Conservation (phyloP, 2,888 invertebrate genomes). For the Netelia virgata region DNA sequence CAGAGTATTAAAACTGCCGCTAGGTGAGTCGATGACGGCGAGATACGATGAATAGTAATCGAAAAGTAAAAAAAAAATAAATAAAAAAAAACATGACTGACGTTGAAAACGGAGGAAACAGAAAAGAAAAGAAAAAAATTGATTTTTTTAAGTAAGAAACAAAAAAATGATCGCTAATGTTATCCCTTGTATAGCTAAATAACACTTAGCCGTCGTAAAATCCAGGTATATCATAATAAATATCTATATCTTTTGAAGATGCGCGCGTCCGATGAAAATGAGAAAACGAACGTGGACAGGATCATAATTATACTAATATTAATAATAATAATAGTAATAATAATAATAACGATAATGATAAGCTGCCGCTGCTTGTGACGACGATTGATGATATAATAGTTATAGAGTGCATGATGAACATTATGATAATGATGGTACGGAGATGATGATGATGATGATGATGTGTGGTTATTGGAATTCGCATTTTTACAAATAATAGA, state of each 20-base stretch:
- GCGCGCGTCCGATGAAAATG: conserved; percentile 25
- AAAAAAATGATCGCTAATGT: conserved; percentile 75
- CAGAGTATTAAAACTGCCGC: conserved; percentile 13
- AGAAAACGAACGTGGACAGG: conserved; percentile 52
- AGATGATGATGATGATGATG: conserved; percentile 49
- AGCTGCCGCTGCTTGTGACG: conserved; percentile 52
- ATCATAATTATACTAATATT: conserved; percentile 58
- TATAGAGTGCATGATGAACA: conserved; percentile 45
- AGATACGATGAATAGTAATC: not conserved
- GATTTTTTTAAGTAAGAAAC: conserved; percentile 64
- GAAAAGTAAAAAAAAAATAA: too few relatives aligned
- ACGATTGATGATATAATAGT: conserved; percentile 57
- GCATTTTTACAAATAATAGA: conserved; percentile 77
- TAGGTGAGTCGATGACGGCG: conserved; percentile 18
- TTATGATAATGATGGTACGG: conserved; percentile 46
- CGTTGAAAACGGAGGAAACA: conserved; percentile 17
- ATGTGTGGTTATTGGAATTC: conserved; percentile 71
- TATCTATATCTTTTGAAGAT: conserved; percentile 55
- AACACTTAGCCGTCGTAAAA: conserved; percentile 54
- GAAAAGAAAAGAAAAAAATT: conserved; percentile 23
- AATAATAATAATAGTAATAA: conserved; percentile 47
- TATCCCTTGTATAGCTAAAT: conserved; percentile 76
- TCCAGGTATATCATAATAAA: conserved; percentile 52
- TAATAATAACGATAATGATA: conserved; percentile 42
- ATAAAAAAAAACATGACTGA: conserved; percentile 46